Evolutionary conservation across 1,140 invertebrate genomes (phyloP).

Genomic region (Drosophila nasuta): DNA sequence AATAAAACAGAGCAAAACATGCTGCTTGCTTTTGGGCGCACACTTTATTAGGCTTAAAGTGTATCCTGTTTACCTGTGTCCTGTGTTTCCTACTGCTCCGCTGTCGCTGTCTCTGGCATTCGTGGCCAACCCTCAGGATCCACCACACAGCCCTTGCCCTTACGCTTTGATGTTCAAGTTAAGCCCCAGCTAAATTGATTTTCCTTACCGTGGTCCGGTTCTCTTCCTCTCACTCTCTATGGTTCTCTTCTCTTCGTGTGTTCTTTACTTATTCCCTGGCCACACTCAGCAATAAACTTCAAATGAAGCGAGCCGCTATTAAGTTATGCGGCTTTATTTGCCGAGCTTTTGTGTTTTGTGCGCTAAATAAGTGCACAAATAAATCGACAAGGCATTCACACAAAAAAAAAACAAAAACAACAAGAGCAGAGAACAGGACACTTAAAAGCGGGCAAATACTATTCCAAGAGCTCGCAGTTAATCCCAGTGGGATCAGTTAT

Average conservation of each 20-base stretch:
- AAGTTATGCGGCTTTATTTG: slow-evolving; percentile 78
- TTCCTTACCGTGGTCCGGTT: slow-evolving; percentile 50
- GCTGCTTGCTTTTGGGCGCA: slow-evolving; percentile 63
- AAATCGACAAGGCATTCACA: slow-evolving; percentile 68
- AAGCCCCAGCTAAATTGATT: slow-evolving; percentile 80
- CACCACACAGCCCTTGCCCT: slow-evolving; percentile 31
- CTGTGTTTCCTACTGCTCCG: background rate
- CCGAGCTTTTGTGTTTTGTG: slow-evolving; percentile 53
- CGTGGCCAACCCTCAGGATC: background rate
- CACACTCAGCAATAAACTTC: slow-evolving; percentile 73
- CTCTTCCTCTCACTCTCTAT: too few species aligned
- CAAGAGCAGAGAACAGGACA: slow-evolving; percentile 11
- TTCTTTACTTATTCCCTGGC: slow-evolving; percentile 45
- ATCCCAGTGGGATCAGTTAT: slow-evolving; percentile 26
- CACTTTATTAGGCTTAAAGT: slow-evolving; percentile 80
- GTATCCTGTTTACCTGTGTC: slow-evolving; percentile 40
- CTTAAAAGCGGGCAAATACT: slow-evolving; percentile 11
- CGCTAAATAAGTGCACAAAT: slow-evolving; percentile 79
- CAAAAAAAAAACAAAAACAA: slow-evolving; percentile 49
- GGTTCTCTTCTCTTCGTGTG: slow-evolving; percentile 3
- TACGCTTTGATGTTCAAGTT: slow-evolving; percentile 76
- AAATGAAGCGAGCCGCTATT: slow-evolving; percentile 77
- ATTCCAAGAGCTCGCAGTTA: slow-evolving; percentile 1
- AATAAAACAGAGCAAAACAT: slow-evolving; percentile 50
- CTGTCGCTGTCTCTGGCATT: slow-evolving; percentile 2